Evolutionary conservation across 2,113 vertebrate genomes (phyloP), one percentile per base, ranked within the genome.

Genomic region (Odocoileus hemionus): DNA sequence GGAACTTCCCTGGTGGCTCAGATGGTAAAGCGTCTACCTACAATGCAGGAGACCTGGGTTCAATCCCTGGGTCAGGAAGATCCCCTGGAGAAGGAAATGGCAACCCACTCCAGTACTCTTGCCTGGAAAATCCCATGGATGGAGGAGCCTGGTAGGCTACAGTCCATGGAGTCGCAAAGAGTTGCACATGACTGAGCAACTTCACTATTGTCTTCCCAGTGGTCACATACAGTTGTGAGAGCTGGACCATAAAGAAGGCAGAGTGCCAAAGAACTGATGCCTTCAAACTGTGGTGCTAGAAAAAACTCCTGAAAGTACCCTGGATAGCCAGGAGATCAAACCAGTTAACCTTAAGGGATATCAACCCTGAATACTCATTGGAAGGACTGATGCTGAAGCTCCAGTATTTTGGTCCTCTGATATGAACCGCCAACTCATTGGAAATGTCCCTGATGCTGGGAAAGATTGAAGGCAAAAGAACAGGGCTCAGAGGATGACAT

Each of bases 341-440:
- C 16, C 33, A 67, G 33, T n/a, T 67, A n/a, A n/a, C 19, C 61
- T 67, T 19, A 67, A 4, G 8, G 4, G 14, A 67, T n/a, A n/a
- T 67, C 8, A n/a, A 67, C 61, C 61, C 33, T 67, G 61, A 67
- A n/a, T n/a, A 67, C 16, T 67, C 61, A n/a, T n/a, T n/a, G 17
- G 8, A 67, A 67, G 61, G 61, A 67, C 61, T 67, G 33, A 67
- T 19, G 33, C 33, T 9, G 16, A 67, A 67, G 9, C 33, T 67
- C 61, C 61, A 67, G 61, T 67, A 17, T n/a, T n/a, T n/a, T 67
- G 61, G 33, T 67, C 61, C n/a, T 67, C 2, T 1, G 33, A n/a
- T 19, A 17, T 16, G n/a, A 19, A n/a, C n/a, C 1, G 0, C 16
- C 16, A 19, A 5, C 61, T n/a, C 33, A n/a, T n/a, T 67, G 61